Conservation (phyloP, 2,113 vertebrate genomes). For the Pontoporia blainvillei region DNA sequence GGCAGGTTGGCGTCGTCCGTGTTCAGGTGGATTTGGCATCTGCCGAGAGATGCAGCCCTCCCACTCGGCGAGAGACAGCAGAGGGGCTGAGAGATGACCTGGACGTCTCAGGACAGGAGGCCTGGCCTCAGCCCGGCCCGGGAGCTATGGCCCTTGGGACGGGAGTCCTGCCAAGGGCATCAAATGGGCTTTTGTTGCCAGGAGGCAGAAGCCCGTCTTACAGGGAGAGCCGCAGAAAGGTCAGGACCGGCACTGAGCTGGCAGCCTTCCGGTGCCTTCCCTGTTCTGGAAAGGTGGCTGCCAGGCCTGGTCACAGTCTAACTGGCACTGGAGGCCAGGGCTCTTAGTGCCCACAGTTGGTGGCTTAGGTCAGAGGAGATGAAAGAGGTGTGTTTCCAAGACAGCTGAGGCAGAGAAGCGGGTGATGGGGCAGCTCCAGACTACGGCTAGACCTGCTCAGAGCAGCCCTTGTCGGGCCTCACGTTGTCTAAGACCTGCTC, state of each 20-base stretch:
- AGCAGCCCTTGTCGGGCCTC: not conserved
- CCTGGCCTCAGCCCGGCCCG: not conserved
- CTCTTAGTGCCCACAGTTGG: rapidly evolving
- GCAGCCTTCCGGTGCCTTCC: not conserved
- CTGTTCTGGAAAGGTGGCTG: not conserved
- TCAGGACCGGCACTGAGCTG: rapidly evolving
- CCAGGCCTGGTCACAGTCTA: not conserved
- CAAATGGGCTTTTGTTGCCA: not conserved
- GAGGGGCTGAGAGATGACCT: rapidly evolving
- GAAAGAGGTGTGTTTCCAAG: not conserved
- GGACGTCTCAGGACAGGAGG: not conserved
- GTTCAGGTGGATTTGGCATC: not conserved
- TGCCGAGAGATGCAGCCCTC: not conserved
- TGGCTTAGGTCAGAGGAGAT: not conserved
- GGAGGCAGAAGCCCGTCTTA: not conserved
- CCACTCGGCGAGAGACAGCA: not conserved
- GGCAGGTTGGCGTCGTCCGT: rapidly evolving
- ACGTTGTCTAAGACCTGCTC: not conserved
- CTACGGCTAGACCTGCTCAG: rapidly evolving
- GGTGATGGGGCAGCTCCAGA: not conserved
- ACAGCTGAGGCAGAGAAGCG: not conserved
- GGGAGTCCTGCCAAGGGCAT: not conserved
- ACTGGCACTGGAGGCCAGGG: not conserved
- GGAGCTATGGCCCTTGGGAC: not conserved
- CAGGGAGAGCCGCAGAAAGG: not conserved